Evolutionary conservation across 2,797 vertebrate species (phyloP).

Genomic region (Sitta carolinensis): DNA sequence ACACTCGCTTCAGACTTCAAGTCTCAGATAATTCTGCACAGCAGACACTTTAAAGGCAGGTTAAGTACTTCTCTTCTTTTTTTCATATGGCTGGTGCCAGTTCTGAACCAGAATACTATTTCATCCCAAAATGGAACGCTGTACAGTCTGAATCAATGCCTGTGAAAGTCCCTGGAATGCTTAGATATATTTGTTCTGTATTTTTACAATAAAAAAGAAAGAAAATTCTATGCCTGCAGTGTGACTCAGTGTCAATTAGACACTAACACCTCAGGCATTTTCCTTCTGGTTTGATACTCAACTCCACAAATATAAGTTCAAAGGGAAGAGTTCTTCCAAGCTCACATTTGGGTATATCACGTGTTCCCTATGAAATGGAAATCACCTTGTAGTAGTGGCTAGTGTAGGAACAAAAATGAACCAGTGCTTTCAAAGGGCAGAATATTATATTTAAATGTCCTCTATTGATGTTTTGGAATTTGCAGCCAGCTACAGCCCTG

Average conservation of each 20-base stretch:
- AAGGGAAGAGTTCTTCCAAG: constrained; percentile 22
- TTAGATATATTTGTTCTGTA: neutral
- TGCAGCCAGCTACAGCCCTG: neutral
- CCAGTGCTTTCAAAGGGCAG: neutral
- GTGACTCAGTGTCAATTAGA: constrained; percentile 45
- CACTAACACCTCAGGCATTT: constrained; percentile 37
- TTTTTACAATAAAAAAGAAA: constrained; percentile 1
- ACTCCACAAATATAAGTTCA: neutral
- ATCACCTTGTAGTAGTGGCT: neutral
- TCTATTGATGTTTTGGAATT: neutral
- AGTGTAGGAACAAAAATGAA: neutral
- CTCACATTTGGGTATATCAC: neutral
- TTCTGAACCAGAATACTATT: neutral
- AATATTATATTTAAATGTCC: neutral
- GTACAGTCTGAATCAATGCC: neutral
- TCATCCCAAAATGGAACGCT: neutral
- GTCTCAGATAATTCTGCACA: neutral
- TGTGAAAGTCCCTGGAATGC: neutral
- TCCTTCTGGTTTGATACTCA: constrained; percentile 29
- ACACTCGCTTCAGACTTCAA: neutral
- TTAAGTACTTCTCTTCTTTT: neutral
- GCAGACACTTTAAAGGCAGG: neutral
- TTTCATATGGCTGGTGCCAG: neutral
- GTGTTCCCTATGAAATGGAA: constrained; percentile 35
- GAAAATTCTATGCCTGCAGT: neutral